Conservation (phyloP, 1,140 invertebrate species). For the Ips nitidus region DNA sequence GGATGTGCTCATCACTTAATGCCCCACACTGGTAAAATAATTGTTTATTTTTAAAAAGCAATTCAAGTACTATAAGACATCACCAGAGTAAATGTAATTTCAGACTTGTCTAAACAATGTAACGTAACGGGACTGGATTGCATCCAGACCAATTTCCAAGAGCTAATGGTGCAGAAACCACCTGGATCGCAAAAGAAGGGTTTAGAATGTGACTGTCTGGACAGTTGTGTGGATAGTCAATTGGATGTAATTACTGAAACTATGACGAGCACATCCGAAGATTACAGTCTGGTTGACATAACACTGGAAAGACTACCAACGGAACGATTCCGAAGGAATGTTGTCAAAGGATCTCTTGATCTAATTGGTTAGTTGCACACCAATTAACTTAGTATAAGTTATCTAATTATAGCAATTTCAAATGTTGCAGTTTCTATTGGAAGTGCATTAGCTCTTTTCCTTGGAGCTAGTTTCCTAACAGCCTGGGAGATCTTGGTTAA, state of each 20-base stretch:
- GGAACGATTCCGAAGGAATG: conserved; percentile 56
- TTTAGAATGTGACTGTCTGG: conserved; percentile 54
- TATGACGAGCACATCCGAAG: conserved; percentile 43
- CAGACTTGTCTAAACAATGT: conserved; percentile 51
- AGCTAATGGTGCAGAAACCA: conserved; percentile 63
- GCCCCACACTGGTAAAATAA: conserved; percentile 54
- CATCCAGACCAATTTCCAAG: conserved; percentile 61
- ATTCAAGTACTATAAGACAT: background rate
- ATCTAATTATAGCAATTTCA: conserved; percentile 13
- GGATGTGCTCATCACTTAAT: conserved; percentile 69
- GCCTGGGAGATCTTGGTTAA: conserved; percentile 56
- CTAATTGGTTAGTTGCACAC: conserved; percentile 51
- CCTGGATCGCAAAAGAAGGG: conserved; percentile 49
- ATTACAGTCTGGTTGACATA: conserved; percentile 49
- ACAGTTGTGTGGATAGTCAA: conserved; percentile 59
- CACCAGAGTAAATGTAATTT: conserved; percentile 5
- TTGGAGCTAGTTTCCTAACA: conserved; percentile 58
- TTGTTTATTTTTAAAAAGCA: conserved; percentile 20
- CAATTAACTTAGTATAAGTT: background rate
- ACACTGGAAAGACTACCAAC: conserved; percentile 51
- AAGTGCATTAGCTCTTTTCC: conserved; percentile 55
- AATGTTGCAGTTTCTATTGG: conserved; percentile 55
- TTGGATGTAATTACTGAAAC: conserved; percentile 48
- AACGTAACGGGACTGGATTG: conserved; percentile 63
- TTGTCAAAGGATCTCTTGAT: conserved; percentile 55